Evolutionary conservation across 2,113 vertebrate genomes (phyloP).

Genomic region (Halcyon malimbica): DNA sequence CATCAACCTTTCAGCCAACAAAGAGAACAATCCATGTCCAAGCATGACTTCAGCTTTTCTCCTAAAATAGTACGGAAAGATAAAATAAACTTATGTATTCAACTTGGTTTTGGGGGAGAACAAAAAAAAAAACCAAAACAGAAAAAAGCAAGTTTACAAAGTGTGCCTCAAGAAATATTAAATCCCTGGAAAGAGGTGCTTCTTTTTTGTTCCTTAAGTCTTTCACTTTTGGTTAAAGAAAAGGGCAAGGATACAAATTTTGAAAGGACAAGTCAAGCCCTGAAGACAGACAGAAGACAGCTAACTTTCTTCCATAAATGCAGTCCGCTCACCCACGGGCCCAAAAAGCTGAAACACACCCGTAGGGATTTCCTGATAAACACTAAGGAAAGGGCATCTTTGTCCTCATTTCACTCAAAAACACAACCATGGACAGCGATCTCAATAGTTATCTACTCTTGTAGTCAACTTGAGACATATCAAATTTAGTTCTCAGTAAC

Average conservation of each 20-base stretch:
- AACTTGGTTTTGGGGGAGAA: neutral
- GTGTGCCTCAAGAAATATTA: neutral
- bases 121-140: neutral
- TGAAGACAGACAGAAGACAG: neutral
- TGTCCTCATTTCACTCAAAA: neutral
- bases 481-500: neutral
- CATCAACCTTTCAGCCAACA: conserved; percentile 92
- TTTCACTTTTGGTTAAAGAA: neutral
- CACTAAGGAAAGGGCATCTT: neutral
- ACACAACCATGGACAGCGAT: neutral
- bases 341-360: neutral
- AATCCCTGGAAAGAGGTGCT: neutral
- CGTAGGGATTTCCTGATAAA: neutral
- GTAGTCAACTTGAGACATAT: neutral
- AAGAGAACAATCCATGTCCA: conserved; percentile 92
- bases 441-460: neutral
- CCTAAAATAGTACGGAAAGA: conserved; percentile 76
- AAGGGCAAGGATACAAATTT: neutral
- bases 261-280: neutral
- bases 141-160: neutral
- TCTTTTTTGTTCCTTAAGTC: neutral
- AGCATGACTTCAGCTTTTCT: conserved; percentile 97
- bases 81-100: neutral
- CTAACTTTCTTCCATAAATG: neutral
- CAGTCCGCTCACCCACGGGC: neutral